phyloP scores from a whole-genome alignment of 2,113 vertebrate genomes.

The human region DNA sequence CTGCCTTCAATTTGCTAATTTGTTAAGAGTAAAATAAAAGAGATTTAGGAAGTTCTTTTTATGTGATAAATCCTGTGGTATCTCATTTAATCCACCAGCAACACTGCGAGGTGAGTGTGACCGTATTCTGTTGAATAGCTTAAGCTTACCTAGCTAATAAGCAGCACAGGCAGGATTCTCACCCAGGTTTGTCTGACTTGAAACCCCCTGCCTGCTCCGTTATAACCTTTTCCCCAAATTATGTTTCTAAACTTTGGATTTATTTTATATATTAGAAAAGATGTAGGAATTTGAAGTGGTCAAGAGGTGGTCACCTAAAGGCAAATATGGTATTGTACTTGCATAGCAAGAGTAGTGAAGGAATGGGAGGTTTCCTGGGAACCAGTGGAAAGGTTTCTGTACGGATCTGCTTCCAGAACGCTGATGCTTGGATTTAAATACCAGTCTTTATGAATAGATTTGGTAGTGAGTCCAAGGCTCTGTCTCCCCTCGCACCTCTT shows the following conservation, averaged over 20 bases:
- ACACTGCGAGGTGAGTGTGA: neutral
- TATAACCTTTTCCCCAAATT: neutral
- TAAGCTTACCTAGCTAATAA: fast-evolving
- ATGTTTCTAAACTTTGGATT: neutral
- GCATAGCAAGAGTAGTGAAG: neutral
- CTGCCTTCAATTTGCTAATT: neutral
- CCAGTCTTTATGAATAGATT: neutral
- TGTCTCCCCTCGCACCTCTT: neutral
- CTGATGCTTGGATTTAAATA: neutral
- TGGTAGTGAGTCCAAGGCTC: neutral
- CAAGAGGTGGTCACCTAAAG: neutral
- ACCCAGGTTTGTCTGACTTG: neutral
- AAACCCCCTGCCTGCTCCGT: neutral
- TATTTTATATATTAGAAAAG: neutral
- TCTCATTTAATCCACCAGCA: neutral
- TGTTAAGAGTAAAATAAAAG: neutral
- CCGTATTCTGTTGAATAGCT: neutral
- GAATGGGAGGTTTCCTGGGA: fast-evolving
- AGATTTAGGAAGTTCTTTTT: neutral
- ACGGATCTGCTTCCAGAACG: neutral
- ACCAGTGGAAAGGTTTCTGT: neutral
- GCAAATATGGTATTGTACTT: neutral
- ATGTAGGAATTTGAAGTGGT: neutral
- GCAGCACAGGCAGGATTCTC: neutral
- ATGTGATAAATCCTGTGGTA: neutral